These are phyloP conservation scores for Spinibarbus caldwelli DNA, from an alignment of 2,797 vertebrate genomes.

Conservation along the genomic window DNA sequence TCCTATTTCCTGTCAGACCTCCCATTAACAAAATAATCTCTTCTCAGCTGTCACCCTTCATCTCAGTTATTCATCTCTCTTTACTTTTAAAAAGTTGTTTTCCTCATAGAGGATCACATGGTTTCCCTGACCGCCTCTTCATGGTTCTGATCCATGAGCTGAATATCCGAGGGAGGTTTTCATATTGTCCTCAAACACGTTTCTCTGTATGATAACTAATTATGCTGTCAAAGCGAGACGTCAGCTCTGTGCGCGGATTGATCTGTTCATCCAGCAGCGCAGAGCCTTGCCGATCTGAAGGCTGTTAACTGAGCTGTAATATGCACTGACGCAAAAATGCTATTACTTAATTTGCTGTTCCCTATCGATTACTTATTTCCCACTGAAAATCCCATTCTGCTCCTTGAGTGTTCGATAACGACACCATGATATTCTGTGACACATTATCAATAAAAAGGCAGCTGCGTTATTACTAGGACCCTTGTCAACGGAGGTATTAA, in stretches of 20 bases:
- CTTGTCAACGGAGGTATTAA: conserved; percentile 55
- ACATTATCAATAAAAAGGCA: conserved; percentile 63
- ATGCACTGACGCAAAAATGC: conserved; percentile 67
- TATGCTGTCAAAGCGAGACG: conserved; percentile 54
- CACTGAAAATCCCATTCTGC: conserved; percentile 49
- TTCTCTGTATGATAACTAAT: conserved; percentile 56
- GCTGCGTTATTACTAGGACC: conserved; percentile 58
- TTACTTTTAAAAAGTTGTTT: not conserved
- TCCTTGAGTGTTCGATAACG: conserved; percentile 57
- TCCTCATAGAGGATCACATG: conserved; percentile 6
- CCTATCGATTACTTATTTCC: conserved; percentile 67
- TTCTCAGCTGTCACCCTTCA: not conserved
- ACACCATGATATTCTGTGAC: conserved; percentile 62
- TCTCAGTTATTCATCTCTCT: not conserved
- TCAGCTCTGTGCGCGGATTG: conserved; percentile 58
- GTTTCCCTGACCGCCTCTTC: conserved; percentile 10
- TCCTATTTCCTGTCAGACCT: conserved; percentile 9
- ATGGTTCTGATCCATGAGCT: conserved; percentile 37
- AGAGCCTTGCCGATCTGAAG: conserved; percentile 46
- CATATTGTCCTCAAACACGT: conserved; percentile 49
- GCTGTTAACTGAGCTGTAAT: conserved; percentile 66
- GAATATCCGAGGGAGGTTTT: conserved; percentile 48
- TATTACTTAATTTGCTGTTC: conserved; percentile 71
- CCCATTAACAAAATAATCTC: not conserved
- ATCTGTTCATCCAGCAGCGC: conserved; percentile 52